These are phyloP conservation scores for Daphoenositta chrysoptera DNA, from an alignment of 2,113 vertebrate species.

Conservation along the genomic window DNA sequence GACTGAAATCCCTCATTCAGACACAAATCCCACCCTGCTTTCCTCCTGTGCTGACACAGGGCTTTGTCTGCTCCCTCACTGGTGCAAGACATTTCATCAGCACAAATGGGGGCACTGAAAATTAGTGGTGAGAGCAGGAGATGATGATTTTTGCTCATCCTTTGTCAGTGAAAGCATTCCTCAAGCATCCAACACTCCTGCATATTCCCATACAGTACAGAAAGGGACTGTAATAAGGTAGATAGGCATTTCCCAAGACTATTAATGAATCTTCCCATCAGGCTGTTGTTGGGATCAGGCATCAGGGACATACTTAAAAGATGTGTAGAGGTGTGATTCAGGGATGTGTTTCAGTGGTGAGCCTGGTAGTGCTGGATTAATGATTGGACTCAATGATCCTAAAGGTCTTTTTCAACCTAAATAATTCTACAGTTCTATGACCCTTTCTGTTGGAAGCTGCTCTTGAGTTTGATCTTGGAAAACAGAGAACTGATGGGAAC, in stretches of 20 bases:
- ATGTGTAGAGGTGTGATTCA: neutral
- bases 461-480: neutral
- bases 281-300: neutral
- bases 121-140: neutral
- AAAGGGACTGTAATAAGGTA: neutral
- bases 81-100: neutral
- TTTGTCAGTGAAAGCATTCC: neutral
- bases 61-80: fast-evolving
- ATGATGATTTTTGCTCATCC: neutral
- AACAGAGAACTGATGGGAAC: neutral
- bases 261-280: neutral
- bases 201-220: neutral
- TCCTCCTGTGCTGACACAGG: neutral
- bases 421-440: neutral
- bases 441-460: neutral
- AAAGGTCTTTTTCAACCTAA: neutral
- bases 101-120: neutral
- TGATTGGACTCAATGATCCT: neutral
- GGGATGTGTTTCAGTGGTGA: neutral
- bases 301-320: neutral
- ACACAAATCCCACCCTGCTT: neutral
- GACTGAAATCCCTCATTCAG: neutral
- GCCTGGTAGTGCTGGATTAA: neutral
- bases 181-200: neutral
- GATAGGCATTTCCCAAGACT: neutral